These are phyloP conservation scores for Leptestheria dahalacensis DNA, from an alignment of 1,140 invertebrate genomes.

Conservation along the genomic window DNA sequence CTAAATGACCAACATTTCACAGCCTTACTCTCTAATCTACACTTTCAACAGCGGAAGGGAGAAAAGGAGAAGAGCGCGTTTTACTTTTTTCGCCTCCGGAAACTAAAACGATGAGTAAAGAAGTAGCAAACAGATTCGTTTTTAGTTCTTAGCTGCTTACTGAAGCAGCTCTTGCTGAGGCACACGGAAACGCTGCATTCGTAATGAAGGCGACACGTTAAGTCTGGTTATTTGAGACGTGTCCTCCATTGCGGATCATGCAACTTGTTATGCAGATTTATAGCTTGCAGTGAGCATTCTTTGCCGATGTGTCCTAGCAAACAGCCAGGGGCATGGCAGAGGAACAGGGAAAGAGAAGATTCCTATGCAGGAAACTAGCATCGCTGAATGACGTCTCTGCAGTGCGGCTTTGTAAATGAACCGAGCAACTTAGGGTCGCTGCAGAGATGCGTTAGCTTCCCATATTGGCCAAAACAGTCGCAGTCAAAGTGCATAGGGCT, in stretches of 20 bases:
- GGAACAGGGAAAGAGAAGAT: conserved; percentile 9
- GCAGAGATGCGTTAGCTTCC: neutral
- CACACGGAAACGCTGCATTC: neutral
- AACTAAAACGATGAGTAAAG: no score
- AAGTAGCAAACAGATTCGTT: no score
- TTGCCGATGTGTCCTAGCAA: neutral
- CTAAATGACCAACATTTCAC: no score
- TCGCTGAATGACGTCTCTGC: conserved; percentile 8
- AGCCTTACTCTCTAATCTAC: no score
- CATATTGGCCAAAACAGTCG: neutral
- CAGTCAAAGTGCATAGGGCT: no score
- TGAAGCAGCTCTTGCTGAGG: neutral
- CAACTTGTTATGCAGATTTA: neutral
- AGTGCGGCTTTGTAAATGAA: conserved; percentile 15
- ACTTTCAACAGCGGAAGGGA: no score
- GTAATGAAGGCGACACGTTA: neutral
- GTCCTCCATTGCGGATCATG: no score
- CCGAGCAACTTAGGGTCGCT: conserved; percentile 16
- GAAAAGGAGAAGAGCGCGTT: no score
- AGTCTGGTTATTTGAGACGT: no score
- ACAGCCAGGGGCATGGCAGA: neutral
- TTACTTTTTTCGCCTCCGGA: no score
- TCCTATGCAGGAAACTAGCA: conserved; percentile 16
- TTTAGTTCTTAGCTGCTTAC: neutral
- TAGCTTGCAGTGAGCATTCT: neutral